phyloP scores from a whole-genome alignment of 1,140 invertebrate species.

The Drosophila sturtevanti region DNA sequence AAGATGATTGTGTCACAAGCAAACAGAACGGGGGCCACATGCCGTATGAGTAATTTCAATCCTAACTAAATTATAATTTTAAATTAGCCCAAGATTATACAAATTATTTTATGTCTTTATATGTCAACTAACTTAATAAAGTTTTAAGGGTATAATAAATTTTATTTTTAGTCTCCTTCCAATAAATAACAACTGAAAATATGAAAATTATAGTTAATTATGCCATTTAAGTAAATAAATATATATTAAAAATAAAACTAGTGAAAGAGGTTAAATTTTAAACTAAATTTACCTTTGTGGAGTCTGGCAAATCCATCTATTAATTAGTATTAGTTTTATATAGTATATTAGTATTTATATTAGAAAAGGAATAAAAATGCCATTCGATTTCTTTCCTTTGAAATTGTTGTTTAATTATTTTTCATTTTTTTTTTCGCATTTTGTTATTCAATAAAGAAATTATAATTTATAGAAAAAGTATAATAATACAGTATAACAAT shows the following conservation, averaged over 20 bases:
- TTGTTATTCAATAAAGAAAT: constrained; percentile 81
- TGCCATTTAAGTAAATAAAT: too few relatives aligned
- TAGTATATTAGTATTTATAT: background rate
- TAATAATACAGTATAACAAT: constrained; percentile 83
- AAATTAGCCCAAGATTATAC: too few relatives aligned
- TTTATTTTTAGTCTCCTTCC: too few relatives aligned
- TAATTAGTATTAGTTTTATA: background rate
- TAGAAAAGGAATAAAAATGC: background rate
- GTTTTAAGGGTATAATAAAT: too few relatives aligned
- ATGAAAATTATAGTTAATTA: too few relatives aligned
- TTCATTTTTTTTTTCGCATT: constrained; percentile 65
- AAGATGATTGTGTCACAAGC: background rate
- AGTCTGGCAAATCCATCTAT: background rate
- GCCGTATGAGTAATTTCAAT: constrained; percentile 46
- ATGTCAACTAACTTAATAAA: too few relatives aligned
- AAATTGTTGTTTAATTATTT: constrained; percentile 82
- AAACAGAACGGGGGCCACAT: background rate
- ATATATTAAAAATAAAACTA: too few relatives aligned
- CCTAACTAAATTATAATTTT: too few relatives aligned
- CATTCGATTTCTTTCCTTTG: constrained; percentile 36
- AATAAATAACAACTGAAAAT: too few relatives aligned
- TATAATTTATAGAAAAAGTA: constrained; percentile 83
- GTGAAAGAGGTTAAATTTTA: too few relatives aligned
- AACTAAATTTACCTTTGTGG: too few relatives aligned
- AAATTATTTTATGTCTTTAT: too few relatives aligned